Percentiles rank a stretch among this genome's conserved stretches.
These are phyloP conservation scores for Gadopsis bispinosus DNA, from an alignment of 2,797 vertebrate genomes.

Conservation along the genomic window DNA sequence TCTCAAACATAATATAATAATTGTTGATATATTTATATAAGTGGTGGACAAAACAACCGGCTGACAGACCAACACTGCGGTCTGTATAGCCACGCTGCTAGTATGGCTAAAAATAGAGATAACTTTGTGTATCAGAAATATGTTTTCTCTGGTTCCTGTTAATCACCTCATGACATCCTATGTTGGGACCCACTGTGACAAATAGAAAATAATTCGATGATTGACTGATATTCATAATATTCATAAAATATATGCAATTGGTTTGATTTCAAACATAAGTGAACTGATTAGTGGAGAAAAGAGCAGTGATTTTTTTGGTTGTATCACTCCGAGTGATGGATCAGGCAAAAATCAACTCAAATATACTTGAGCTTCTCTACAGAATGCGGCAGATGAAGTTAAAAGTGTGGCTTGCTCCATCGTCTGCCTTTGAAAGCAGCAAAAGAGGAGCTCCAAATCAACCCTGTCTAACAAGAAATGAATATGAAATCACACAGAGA, in stretches of 20 bases:
- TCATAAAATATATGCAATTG: neutral
- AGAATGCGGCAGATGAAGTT: neutral
- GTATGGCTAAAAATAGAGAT: neutral
- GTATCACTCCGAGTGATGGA: neutral
- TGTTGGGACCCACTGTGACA: neutral
- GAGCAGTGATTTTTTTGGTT: neutral
- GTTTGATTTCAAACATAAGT: neutral
- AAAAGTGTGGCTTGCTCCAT: constrained; percentile 4
- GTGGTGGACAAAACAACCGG: too few relatives aligned
- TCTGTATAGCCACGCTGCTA: neutral
- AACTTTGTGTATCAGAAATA: neutral
- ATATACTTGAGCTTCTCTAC: neutral
- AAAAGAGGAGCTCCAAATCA: constrained; percentile 5
- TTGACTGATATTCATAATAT: neutral
- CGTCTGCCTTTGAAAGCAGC: constrained; percentile 9
- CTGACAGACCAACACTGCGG: neutral
- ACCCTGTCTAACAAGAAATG: constrained; percentile 19
- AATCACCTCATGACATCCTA: too few relatives aligned
- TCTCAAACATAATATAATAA: neutral
- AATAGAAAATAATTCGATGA: neutral
- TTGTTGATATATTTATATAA: neutral
- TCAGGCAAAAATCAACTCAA: constrained; percentile 6
- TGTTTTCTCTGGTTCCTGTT: too few relatives aligned
- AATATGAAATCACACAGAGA: constrained; percentile 67
- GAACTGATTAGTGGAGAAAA: neutral